A percentile compares a stretch with the other conserved stretches of the same genome.
phyloP scores from a whole-genome alignment of 1,140 invertebrate species.

The Sminthurides bifidus region DNA sequence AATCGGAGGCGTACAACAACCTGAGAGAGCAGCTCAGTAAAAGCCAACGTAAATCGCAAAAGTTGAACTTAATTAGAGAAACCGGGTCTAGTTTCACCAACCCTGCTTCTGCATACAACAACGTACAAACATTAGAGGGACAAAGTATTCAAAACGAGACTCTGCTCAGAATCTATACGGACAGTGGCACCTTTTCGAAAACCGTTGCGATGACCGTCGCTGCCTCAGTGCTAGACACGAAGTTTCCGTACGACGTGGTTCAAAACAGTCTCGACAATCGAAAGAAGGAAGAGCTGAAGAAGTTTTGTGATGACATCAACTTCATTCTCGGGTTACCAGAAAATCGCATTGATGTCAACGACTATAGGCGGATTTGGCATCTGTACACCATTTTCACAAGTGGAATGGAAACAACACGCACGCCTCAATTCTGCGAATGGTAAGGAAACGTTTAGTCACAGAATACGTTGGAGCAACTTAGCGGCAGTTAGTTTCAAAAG shows the following conservation, averaged over 20 bases:
- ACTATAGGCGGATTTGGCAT: conserved; percentile 13
- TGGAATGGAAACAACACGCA: neutral
- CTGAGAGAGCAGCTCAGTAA: neutral
- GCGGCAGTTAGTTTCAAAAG: no score
- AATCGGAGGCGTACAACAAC: neutral
- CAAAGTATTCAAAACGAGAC: conserved; percentile 3
- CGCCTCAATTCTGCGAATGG: neutral
- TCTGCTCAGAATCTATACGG: conserved; percentile 12
- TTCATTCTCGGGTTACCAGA: neutral
- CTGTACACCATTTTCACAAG: conserved; percentile 14
- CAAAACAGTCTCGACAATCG: neutral
- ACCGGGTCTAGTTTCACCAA: neutral
- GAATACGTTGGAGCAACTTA: no score
- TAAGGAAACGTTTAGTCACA: no score
- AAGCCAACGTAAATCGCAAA: conserved; percentile 3
- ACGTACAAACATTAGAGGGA: neutral
- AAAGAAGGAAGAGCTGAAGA: conserved; percentile 3
- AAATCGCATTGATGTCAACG: neutral
- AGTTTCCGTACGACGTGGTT: conserved; percentile 7
- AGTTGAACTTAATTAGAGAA: neutral
- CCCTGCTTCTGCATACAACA: neutral
- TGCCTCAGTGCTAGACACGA: conserved; percentile 4
- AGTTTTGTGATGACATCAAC: conserved; percentile 11
- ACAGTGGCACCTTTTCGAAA: conserved; percentile 11
- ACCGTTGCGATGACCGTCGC: conserved; percentile 16